These are phyloP conservation scores for Keiferia lycopersicella DNA, from an alignment of 2,888 invertebrate genomes.

Conservation along the genomic window DNA sequence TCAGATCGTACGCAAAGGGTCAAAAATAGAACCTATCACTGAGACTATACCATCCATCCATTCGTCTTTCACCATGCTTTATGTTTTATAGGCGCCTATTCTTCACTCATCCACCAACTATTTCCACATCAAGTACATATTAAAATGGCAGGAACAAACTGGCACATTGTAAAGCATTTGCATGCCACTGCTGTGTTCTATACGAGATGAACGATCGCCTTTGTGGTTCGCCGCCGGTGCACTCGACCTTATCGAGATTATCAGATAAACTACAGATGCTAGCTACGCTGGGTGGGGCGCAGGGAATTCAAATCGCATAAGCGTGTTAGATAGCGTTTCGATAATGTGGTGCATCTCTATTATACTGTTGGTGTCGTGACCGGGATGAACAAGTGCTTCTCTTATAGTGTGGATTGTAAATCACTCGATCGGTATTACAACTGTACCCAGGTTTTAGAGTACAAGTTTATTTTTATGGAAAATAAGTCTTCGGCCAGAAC, in stretches of 20 bases:
- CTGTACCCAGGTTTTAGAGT: not conserved
- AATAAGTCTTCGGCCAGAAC: too few species aligned
- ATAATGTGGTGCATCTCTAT: slow-evolving; percentile 5
- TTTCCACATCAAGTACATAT: too few species aligned
- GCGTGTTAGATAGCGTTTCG: slow-evolving; percentile 15
- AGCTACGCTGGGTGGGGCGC: not conserved
- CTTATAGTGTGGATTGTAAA: not conserved
- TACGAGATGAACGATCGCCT: slow-evolving; percentile 37
- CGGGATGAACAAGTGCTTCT: not conserved
- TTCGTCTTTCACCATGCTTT: too few species aligned
- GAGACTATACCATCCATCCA: too few species aligned
- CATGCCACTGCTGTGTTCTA: slow-evolving; percentile 38
- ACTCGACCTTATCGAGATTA: slow-evolving; percentile 33
- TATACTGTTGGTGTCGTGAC: not conserved
- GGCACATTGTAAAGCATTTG: slow-evolving; percentile 30
- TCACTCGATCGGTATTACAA: not conserved
- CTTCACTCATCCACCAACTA: too few species aligned
- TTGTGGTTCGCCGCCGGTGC: slow-evolving; percentile 38
- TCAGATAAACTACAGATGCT: slow-evolving; percentile 26
- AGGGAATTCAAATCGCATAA: slow-evolving; percentile 1
- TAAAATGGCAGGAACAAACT: not conserved
- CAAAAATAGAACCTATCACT: too few species aligned
- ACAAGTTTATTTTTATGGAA: too few species aligned
- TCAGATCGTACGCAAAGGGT: too few species aligned
- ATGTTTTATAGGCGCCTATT: too few species aligned